phyloP scores from a whole-genome alignment of 2,888 invertebrate genomes.

The Parnassius glacialis region DNA sequence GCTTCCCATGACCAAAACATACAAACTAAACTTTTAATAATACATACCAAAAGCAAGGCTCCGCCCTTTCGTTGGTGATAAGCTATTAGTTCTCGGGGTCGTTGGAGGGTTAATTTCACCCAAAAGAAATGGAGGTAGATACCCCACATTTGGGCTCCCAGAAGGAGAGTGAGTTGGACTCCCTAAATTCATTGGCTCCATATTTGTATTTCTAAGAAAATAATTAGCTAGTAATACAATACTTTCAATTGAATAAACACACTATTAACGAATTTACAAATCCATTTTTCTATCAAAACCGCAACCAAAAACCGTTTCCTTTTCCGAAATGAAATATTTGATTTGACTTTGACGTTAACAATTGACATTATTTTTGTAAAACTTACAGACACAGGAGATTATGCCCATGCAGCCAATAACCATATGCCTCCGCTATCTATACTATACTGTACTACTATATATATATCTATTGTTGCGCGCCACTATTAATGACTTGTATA shows the following conservation, averaged over 20 bases:
- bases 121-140: constrained; percentile 88
- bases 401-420: no score
- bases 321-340: constrained; percentile 7
- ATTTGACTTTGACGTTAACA: constrained; percentile 13
- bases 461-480: no score
- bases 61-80: constrained; percentile 81
- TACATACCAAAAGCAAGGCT: constrained; percentile 80
- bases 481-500: no score
- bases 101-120: constrained; percentile 84
- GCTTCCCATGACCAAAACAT: neutral
- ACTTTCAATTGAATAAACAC: neutral
- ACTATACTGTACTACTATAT: no score
- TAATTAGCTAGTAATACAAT: no score
- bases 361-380: no score
- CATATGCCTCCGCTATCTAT: no score
- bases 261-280: constrained; percentile 8
- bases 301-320: constrained; percentile 12
- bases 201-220: constrained; percentile 41
- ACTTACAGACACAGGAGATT: no score
- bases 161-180: constrained; percentile 88
- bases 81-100: constrained; percentile 79
- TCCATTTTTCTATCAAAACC: neutral
- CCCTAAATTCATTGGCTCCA: constrained; percentile 93
- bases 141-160: constrained; percentile 84
- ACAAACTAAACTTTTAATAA: neutral